A percentile compares a stretch with the other conserved stretches of the same genome.
These are phyloP conservation scores for Erebia epiphron DNA, from an alignment of 2,888 invertebrate genomes.

Conservation along the genomic window DNA sequence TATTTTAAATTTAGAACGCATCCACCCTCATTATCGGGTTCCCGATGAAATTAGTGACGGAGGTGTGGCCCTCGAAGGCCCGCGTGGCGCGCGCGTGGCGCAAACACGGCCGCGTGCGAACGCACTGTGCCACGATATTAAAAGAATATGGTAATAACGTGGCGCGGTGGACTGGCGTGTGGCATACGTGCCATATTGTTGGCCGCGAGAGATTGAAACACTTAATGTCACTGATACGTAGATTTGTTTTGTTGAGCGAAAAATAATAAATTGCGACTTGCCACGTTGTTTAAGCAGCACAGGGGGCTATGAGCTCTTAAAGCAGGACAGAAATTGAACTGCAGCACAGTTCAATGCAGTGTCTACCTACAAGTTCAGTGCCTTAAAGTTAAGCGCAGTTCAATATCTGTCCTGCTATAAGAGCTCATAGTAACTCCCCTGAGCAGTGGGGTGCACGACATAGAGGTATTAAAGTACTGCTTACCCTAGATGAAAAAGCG, in stretches of 20 bases:
- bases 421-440: no score
- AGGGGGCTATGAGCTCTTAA: no score
- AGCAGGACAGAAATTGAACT: no score
- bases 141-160: constrained; percentile 65
- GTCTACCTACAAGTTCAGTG: no score
- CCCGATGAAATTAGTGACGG: constrained; percentile 53
- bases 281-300: not conserved
- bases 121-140: constrained; percentile 67
- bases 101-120: constrained; percentile 66
- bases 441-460: no score
- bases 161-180: constrained; percentile 46
- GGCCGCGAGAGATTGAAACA: constrained; percentile 64
- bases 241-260: constrained; percentile 38
- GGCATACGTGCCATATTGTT: constrained; percentile 56
- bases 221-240: constrained; percentile 64
- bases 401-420: no score
- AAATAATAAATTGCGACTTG: constrained; percentile 11
- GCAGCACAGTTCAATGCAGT: no score
- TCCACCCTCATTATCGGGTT: constrained; percentile 49
- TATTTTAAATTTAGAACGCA: constrained; percentile 48
- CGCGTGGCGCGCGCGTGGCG: constrained; percentile 59
- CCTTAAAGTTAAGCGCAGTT: no score
- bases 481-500: no score
- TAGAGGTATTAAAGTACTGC: no score
- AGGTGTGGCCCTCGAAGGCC: constrained; percentile 56